Evolutionary conservation across 1,140 invertebrate genomes (phyloP).

Genomic region (Drosophila lacteicornis): DNA sequence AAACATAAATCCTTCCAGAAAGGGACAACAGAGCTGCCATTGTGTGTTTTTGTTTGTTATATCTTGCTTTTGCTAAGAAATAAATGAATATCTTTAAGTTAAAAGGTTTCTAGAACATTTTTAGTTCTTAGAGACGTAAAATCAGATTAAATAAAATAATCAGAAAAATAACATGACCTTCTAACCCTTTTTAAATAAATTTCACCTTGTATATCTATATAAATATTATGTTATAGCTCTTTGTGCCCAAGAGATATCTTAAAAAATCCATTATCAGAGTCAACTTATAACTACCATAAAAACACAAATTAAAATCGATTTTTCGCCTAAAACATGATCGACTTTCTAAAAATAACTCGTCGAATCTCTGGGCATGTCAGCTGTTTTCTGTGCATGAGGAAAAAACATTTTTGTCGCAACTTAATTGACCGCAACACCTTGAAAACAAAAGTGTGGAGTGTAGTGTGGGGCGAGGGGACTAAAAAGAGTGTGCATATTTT

Average conservation of each 20-base stretch:
- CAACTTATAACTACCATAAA: background rate
- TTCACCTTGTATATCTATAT: background rate
- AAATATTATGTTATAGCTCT: background rate
- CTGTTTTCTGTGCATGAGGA: constrained; percentile 41
- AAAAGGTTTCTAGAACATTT: no score
- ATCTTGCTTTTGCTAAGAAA: no score
- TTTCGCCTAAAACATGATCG: constrained; percentile 22
- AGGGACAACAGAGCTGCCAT: constrained; percentile 15
- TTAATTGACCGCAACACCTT: constrained; percentile 70
- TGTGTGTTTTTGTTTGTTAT: background rate
- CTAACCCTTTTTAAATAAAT: no score
- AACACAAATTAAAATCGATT: constrained; percentile 6
- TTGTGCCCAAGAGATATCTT: background rate
- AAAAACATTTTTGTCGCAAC: constrained; percentile 47
- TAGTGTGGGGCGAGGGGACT: background rate
- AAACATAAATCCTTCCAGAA: constrained; percentile 13
- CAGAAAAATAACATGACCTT: no score
- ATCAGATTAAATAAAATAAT: no score
- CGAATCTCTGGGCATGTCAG: constrained; percentile 40
- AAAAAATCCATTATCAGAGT: background rate
- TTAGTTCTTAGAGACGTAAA: no score
- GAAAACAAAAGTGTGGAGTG: constrained; percentile 37
- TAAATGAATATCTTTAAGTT: background rate
- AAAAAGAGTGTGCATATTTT: constrained; percentile 65
- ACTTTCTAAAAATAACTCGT: constrained; percentile 58